Percentiles rank a stretch among this genome's conserved stretches.
These are phyloP conservation scores for Nemopilema nomurai DNA, from an alignment of 30 jellyfish, hydroid and myxozoan species.

Conservation along the genomic window DNA sequence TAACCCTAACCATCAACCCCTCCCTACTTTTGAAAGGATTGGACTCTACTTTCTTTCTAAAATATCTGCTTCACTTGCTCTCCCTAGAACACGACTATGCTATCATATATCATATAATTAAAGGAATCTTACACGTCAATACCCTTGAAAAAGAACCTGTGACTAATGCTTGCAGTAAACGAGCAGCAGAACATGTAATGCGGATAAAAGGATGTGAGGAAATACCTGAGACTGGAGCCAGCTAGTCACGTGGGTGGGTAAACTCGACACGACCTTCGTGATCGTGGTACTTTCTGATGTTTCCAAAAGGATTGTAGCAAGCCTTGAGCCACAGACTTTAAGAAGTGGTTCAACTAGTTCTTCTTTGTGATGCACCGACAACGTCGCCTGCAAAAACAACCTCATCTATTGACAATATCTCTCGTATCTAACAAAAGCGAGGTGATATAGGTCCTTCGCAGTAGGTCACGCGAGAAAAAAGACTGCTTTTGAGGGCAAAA, in stretches of 20 bases:
- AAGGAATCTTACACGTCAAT: too few relatives aligned
- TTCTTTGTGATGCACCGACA: conserved; percentile 50
- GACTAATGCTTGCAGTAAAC: background rate
- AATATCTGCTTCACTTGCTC: too few relatives aligned
- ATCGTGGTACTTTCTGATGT: conserved; percentile 24
- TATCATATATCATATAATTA: too few relatives aligned
- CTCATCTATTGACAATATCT: too few relatives aligned
- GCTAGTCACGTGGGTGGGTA: conserved; percentile 74
- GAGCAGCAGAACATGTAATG: background rate
- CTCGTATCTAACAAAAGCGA: too few relatives aligned
- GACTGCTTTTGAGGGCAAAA: too few relatives aligned
- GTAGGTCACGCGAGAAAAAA: too few relatives aligned
- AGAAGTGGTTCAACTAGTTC: conserved; percentile 44
- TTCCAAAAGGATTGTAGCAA: conserved; percentile 39
- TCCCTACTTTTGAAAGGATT: too few relatives aligned
- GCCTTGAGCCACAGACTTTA: conserved; percentile 51
- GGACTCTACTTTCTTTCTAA: too few relatives aligned
- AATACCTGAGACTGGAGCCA: conserved; percentile 73
- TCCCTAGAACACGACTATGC: too few relatives aligned
- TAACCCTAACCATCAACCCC: too few relatives aligned
- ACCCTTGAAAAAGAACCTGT: background rate
- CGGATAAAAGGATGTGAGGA: background rate
- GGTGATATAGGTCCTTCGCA: too few relatives aligned
- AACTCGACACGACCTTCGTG: conserved; percentile 40
- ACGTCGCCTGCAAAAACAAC: conserved; percentile 38